These are phyloP conservation scores for Hermodice carunculata DNA, from an alignment of 2,888 invertebrate genomes.

Conservation along the genomic window DNA sequence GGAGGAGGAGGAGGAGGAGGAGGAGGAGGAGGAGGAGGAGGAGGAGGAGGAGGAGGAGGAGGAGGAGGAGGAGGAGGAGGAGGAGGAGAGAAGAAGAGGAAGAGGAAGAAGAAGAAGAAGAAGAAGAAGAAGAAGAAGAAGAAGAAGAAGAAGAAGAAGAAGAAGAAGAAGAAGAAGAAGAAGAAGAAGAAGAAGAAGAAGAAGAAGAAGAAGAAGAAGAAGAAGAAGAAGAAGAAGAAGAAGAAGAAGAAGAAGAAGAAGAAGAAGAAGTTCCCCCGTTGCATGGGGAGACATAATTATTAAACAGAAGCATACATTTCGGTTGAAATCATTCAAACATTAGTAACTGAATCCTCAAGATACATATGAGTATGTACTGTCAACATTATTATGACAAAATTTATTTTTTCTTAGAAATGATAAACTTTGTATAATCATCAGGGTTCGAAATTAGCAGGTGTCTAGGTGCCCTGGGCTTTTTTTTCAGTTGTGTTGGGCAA, in stretches of 20 bases:
- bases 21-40: background rate
- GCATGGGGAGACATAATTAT: too few relatives aligned
- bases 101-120: background rate
- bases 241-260: background rate
- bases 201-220: background rate
- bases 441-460: too few relatives aligned
- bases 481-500: too few relatives aligned
- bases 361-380: too few relatives aligned
- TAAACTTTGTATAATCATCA: too few relatives aligned
- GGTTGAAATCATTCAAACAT: too few relatives aligned
- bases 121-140: background rate
- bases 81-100: background rate
- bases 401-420: too few relatives aligned
- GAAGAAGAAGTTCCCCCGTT: too few relatives aligned
- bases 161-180: background rate
- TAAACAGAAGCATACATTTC: too few relatives aligned
- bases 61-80: background rate
- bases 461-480: too few relatives aligned
- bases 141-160: slow-evolving; percentile 4
- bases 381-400: too few relatives aligned
- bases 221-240: background rate
- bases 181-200: slow-evolving; percentile 6
- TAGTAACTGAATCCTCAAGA: too few relatives aligned
- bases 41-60: slow-evolving; percentile 9
- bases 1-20: background rate